phyloP scores from a whole-genome alignment of 2,113 vertebrate species.

The Ceratotherium simum region DNA sequence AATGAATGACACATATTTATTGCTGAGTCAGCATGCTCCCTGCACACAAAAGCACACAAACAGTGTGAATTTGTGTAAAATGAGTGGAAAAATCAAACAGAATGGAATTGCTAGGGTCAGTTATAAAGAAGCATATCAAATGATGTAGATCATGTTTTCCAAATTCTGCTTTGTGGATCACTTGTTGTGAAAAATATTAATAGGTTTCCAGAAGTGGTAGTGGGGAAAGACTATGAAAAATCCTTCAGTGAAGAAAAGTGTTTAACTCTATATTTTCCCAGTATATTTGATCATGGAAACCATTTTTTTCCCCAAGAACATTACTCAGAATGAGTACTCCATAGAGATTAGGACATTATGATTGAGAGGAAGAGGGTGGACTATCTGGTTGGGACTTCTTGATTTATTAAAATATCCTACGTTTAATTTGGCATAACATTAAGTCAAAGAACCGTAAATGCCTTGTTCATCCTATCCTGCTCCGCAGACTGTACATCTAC shows the following conservation, averaged over 20 bases:
- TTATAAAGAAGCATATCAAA: background rate
- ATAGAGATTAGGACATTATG: background rate
- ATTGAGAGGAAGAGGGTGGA: background rate
- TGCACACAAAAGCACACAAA: background rate
- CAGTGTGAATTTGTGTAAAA: background rate
- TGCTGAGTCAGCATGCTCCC: background rate
- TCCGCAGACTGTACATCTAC: background rate
- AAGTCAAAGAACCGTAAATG: background rate
- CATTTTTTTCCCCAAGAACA: background rate
- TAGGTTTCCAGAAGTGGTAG: background rate
- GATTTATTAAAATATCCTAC: background rate
- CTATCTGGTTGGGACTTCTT: background rate
- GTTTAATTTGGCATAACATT: background rate
- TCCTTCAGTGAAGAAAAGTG: background rate
- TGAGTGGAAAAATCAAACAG: conserved; percentile 46
- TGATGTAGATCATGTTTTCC: background rate
- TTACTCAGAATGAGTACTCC: background rate
- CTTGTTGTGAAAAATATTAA: conserved; percentile 37
- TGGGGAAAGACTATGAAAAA: background rate
- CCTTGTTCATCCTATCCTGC: background rate
- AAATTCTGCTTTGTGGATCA: conserved; percentile 41
- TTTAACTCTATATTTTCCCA: background rate
- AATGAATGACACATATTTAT: background rate
- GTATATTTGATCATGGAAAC: background rate
- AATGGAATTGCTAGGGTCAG: conserved; percentile 41